Percentiles rank a stretch among this genome's conserved stretches.
phyloP scores from a whole-genome alignment of 2,113 vertebrate genomes.

The Herpetotheres cachinnans region DNA sequence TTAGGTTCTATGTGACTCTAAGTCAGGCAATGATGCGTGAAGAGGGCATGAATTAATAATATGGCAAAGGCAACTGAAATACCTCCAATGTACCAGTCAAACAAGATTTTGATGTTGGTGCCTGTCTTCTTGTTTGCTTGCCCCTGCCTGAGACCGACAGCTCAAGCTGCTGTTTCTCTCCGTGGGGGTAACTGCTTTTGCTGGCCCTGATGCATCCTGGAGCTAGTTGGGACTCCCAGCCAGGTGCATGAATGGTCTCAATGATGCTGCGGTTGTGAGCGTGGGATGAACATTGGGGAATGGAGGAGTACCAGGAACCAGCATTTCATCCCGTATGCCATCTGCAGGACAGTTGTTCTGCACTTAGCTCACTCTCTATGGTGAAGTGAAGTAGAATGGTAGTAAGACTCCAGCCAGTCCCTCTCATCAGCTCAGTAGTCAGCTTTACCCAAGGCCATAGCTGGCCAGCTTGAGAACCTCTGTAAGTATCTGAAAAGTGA shows the following conservation, averaged over 20 bases:
- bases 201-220: background rate
- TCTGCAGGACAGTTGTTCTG: background rate
- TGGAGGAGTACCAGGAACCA: background rate
- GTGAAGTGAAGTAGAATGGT: background rate
- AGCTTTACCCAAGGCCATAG: background rate
- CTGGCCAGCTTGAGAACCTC: background rate
- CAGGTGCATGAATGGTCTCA: background rate
- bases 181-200: background rate
- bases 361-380: background rate
- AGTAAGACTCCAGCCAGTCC: background rate
- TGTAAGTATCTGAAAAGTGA: background rate
- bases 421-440: background rate
- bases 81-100: background rate
- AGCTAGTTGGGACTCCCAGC: background rate
- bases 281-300: background rate
- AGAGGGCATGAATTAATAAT: constrained; percentile 32
- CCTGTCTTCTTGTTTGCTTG: background rate
- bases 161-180: background rate
- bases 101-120: background rate
- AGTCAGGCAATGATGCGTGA: background rate
- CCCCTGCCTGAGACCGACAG: background rate
- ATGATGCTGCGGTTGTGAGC: background rate
- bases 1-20: constrained; percentile 1
- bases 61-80: constrained; percentile 3
- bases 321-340: background rate